Evolutionary conservation across 2,797 vertebrate species (phyloP).

Genomic region (Hydrolagus colliei): DNA sequence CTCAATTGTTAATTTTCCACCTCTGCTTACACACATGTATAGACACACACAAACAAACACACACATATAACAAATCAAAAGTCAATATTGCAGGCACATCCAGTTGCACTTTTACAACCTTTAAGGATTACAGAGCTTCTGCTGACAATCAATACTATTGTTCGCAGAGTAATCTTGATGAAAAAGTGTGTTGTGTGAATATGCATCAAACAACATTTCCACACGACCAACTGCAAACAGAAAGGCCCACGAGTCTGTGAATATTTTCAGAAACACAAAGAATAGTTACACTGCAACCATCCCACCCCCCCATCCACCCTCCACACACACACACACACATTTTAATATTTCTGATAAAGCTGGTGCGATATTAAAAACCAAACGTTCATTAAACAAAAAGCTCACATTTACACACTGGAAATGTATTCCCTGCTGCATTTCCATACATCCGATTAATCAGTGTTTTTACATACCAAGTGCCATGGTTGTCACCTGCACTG

Average conservation of each 20-base stretch:
- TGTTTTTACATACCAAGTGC: constrained; percentile 60
- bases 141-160: constrained; percentile 11
- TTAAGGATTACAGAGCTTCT: constrained; percentile 14
- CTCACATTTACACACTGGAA: constrained; percentile 47
- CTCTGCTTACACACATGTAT: no score
- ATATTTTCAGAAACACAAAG: not conserved
- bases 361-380: not conserved
- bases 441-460: constrained; percentile 85
- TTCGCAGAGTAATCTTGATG: constrained; percentile 6
- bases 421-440: constrained; percentile 81
- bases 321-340: no score
- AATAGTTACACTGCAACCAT: not conserved
- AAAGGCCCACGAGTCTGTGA: not conserved
- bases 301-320: no score
- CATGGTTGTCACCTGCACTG: constrained; percentile 66
- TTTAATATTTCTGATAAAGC: constrained; percentile 1
- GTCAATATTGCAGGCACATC: not conserved
- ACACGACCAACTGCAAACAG: no score
- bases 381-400: constrained; percentile 34
- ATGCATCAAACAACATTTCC: no score
- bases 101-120: constrained; percentile 7
- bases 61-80: not conserved
- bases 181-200: no score
- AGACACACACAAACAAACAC: no score
- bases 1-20: not conserved